A percentile compares a stretch with the other conserved stretches of the same genome.
These are phyloP conservation scores for Paramisgurnus dabryanus DNA, from an alignment of 2,113 vertebrate genomes.

Conservation along the genomic window DNA sequence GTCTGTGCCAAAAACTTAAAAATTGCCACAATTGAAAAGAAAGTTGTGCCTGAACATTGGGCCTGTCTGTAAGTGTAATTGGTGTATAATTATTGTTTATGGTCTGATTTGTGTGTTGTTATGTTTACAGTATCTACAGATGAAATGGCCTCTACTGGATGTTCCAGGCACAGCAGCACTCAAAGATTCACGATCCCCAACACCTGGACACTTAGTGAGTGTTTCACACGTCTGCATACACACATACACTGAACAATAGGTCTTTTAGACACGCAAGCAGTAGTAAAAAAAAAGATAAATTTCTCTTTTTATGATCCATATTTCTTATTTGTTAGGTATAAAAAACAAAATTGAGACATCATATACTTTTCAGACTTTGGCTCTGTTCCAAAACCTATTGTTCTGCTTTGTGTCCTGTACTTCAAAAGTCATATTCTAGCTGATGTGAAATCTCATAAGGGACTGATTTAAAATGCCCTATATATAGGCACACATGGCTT, in stretches of 20 bases:
- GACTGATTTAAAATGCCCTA: too few species aligned
- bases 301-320: too few species aligned
- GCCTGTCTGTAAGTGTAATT: neutral
- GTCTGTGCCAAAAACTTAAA: neutral
- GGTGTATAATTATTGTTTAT: neutral
- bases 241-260: neutral
- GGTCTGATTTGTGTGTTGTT: neutral
- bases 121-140: slow-evolving; percentile 85
- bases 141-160: slow-evolving; percentile 94
- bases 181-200: slow-evolving; percentile 82
- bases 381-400: too few species aligned
- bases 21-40: neutral
- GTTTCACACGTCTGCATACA: neutral
- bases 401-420: too few species aligned
- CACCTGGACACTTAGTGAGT: slow-evolving; percentile 86
- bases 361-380: too few species aligned
- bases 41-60: neutral
- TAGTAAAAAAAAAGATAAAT: too few species aligned
- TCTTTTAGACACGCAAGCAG: neutral
- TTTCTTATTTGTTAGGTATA: too few species aligned
- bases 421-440: too few species aligned
- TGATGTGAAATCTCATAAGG: too few species aligned
- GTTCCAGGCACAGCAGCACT: slow-evolving; percentile 78
- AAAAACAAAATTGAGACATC: too few species aligned
- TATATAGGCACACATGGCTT: too few species aligned